Evolutionary conservation across 1,140 invertebrate genomes (phyloP), one percentile per base, ranked within the genome.

Genomic region (Lordiphosa stackelbergi): DNA sequence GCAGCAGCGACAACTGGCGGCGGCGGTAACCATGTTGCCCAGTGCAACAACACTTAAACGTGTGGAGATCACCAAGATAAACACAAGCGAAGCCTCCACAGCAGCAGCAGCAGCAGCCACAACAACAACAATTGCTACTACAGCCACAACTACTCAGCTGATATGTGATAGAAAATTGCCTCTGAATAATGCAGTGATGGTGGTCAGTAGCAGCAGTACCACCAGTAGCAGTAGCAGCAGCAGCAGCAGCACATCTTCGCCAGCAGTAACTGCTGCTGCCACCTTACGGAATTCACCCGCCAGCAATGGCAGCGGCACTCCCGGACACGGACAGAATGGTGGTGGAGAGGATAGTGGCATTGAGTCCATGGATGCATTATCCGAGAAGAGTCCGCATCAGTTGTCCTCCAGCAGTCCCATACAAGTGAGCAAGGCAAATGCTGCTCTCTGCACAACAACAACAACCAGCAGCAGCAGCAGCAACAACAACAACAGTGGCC

Each of bases 331-430:
- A 4, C 85, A 86, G 24, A 86, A 85, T 41, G 89, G 89, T 16
- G 91, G 92, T 58, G 95, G 95, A 13, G 95, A 97, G 87, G 95
- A 97, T 88, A 96, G 95, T 37, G 95, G 95, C 2, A 96, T 97
- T 12, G 95, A 97, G 85, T 96, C 95, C 4, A 96, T 96, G 95
- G 95, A 97, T 83, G 95, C 95, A 2, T 87, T 96, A 3, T 96
- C 95, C 16, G 95, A 97, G 78, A 97, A 97, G 85, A 96, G 94
- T 64, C 95, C 95, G 3, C 95, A 96, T 85, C 95, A 96, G 85
- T 93, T 91, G 28, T 90, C 90, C 52, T 92, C 91, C 24, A 77
- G 83, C 52, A 85, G 72, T 62, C 83, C 83, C n/a, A 69, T 72
- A 10, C 84, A 87, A 42, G 47, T 74, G 40, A 81, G 31, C 75